Evolutionary conservation across 1,140 invertebrate genomes (phyloP), one percentile per base, ranked within the genome.

Genomic region (Drosophila mayri): DNA sequence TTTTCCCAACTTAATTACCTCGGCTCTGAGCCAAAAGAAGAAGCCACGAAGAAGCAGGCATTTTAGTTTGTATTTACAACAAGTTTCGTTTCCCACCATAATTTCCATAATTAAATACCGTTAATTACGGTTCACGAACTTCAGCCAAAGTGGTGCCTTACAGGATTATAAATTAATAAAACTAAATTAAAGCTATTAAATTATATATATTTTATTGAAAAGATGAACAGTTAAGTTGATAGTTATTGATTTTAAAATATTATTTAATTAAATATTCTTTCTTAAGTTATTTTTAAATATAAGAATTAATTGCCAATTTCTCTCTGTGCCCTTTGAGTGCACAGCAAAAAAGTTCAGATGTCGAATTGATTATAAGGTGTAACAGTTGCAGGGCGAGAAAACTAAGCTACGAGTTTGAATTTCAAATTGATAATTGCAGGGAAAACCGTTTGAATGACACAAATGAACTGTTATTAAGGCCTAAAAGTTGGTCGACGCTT

Each of bases 71-170:
- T 25, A n/a, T 63, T 49, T 61, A 2, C 22, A n/a, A 10, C 59
- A 60, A 63, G 41, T 57, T 66, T 52, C 25, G 55, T 77, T 87
- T 87, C 85, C 76, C 83, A 87, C 67, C 18, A 30, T 88, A 88
- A 88, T 90, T 88, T 90, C 77, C 74, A 90, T 88, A 90, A 88
- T 88, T 88, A 87, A 88, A 83, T 88, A 77, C 80, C 84, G 84
- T 88, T 87, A 83, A 87, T 80, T 88, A 80, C 73, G 63, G 76
- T 70, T 65, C 64, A 58, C 57, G 61, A 71, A 70, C 68, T 70
- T 58, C 16, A 49, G 49, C 32, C n/a, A 38, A 40, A 52, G 11
- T 46, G 40, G 22, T 22, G 25, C 18, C 20, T 11, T 60, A 61
- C 47, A 75, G 49, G 47, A 50, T 28, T 41, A 7, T 20, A 64